Conservation (phyloP, 2,888 invertebrate species). For the Brassicogethes aeneus region DNA sequence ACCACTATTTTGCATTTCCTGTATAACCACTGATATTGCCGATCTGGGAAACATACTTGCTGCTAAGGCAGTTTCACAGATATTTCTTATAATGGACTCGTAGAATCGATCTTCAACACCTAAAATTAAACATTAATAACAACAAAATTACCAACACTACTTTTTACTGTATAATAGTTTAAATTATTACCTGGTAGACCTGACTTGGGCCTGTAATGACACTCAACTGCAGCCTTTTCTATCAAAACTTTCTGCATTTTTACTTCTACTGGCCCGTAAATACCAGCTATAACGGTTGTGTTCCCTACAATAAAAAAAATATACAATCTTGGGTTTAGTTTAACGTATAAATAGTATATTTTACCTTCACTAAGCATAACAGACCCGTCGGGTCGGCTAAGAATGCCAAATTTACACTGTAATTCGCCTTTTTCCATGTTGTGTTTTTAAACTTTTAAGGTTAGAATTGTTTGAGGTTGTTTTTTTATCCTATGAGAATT, state of each 20-base stretch:
- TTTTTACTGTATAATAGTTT: constrained; percentile 2
- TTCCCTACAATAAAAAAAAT: constrained; percentile 50
- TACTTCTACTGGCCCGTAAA: constrained; percentile 78
- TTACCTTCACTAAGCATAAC: constrained; percentile 69
- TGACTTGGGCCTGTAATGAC: constrained; percentile 64
- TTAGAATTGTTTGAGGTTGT: neutral
- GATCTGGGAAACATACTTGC: constrained; percentile 71
- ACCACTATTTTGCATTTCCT: constrained; percentile 79
- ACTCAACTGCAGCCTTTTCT: constrained; percentile 72
- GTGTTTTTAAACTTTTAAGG: neutral
- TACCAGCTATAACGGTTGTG: constrained; percentile 65
- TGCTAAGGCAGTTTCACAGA: constrained; percentile 65
- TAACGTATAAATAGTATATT: constrained; percentile 7
- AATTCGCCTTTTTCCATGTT: constrained; percentile 14
- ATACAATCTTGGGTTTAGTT: constrained; percentile 1
- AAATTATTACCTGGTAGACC: constrained; percentile 54
- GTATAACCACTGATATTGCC: constrained; percentile 67
- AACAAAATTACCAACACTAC: neutral
- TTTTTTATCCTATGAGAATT: too few relatives aligned
- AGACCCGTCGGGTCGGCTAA: constrained; percentile 71
- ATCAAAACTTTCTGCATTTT: constrained; percentile 66
- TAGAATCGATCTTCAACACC: constrained; percentile 60
- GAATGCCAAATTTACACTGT: constrained; percentile 52
- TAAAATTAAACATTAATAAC: constrained; percentile 23
- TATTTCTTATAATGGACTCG: constrained; percentile 66